Evolutionary conservation across 2,797 vertebrate genomes (phyloP).

Genomic region (Aulostomus chinensis): DNA sequence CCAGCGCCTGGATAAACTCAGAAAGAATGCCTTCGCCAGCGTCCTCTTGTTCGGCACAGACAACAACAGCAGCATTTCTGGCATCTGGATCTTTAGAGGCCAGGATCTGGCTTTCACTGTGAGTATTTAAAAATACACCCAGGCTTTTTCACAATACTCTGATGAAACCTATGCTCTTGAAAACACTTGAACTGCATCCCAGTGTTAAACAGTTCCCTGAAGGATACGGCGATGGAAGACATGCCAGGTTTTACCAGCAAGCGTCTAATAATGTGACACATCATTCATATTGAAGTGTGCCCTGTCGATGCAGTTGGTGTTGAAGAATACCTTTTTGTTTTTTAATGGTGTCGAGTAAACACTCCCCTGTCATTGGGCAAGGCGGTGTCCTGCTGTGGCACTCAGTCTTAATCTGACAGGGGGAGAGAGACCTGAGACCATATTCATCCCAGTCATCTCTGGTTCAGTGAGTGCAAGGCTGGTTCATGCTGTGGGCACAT

Average conservation of each 20-base stretch:
- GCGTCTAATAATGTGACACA: too few relatives aligned
- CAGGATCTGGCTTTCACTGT: conserved; percentile 89
- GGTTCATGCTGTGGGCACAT: conserved; percentile 45
- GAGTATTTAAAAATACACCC: conserved; percentile 38
- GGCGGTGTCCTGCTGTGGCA: conserved; percentile 68
- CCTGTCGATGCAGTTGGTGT: too few relatives aligned
- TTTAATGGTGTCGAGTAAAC: too few relatives aligned
- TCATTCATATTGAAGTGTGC: too few relatives aligned
- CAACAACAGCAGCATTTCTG: conserved; percentile 89
- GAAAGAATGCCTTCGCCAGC: conserved; percentile 92
- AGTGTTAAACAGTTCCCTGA: too few relatives aligned
- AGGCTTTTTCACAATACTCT: background rate
- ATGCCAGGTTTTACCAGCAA: too few relatives aligned
- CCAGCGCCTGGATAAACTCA: conserved; percentile 92
- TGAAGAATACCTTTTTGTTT: too few relatives aligned
- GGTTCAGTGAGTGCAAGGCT: conserved; percentile 26
- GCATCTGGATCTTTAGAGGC: conserved; percentile 91
- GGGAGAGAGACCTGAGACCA: conserved; percentile 62
- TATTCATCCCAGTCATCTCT: conserved; percentile 67
- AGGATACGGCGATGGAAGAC: too few relatives aligned
- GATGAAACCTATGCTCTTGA: background rate
- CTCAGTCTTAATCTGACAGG: conserved; percentile 70
- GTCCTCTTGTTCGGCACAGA: conserved; percentile 87
- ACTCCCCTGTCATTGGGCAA: conserved; percentile 68
- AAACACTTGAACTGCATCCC: background rate